Percentiles rank a stretch among this genome's conserved stretches.
Evolutionary conservation across 2,113 vertebrate genomes (phyloP).

Genomic region (Gobius niger): DNA sequence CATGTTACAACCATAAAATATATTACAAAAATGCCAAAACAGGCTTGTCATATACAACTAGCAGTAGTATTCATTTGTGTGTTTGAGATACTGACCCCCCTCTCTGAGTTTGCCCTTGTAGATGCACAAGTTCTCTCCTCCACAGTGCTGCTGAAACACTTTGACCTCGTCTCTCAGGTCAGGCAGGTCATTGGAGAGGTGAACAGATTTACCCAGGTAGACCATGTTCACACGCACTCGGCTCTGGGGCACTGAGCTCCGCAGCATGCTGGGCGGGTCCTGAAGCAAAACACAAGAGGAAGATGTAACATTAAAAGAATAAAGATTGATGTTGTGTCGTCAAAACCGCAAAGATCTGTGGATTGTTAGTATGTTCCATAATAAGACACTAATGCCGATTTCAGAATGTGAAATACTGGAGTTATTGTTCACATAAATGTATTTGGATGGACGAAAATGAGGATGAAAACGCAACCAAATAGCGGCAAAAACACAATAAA

Average conservation of each 20-base stretch:
- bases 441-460: too few species aligned
- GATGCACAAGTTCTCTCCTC: conserved; percentile 94
- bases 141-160: conserved; percentile 93
- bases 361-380: too few species aligned
- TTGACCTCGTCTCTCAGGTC: conserved; percentile 85
- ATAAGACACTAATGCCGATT: too few species aligned
- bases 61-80: background rate
- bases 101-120: conserved; percentile 84
- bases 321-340: too few species aligned
- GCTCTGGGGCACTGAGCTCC: conserved; percentile 75
- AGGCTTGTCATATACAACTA: too few species aligned
- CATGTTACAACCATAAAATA: too few species aligned
- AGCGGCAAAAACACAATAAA: too few species aligned
- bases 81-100: conserved; percentile 80
- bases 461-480: too few species aligned
- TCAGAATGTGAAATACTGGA: too few species aligned
- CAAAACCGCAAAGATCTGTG: too few species aligned
- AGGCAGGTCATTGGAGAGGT: conserved; percentile 72
- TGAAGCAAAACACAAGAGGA: conserved; percentile 36
- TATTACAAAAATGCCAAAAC: too few species aligned
- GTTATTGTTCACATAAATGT: too few species aligned
- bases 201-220: conserved; percentile 86
- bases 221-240: conserved; percentile 84
- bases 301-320: background rate
- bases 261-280: conserved; percentile 75